These are phyloP conservation scores for Drosophila orena DNA, from an alignment of 1,140 invertebrate genomes.

Conservation along the genomic window DNA sequence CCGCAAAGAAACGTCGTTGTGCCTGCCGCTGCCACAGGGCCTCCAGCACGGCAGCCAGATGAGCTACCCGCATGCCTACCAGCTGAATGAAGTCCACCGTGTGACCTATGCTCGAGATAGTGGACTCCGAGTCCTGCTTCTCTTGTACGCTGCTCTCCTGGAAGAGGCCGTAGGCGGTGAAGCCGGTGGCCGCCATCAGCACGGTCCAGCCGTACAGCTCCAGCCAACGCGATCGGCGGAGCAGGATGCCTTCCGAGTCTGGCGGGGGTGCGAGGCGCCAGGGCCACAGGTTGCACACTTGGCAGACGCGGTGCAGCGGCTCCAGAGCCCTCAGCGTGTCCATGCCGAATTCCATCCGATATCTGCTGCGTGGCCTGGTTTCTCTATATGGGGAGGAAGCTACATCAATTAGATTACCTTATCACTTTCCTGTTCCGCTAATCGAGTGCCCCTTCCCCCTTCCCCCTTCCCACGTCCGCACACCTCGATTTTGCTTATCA, in stretches of 20 bases:
- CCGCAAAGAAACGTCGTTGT: conserved; percentile 42
- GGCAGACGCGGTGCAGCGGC: conserved; percentile 50
- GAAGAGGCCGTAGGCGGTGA: conserved; percentile 61
- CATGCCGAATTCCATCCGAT: conserved; percentile 31
- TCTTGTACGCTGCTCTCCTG: conserved; percentile 21
- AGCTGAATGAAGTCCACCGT: conserved; percentile 79
- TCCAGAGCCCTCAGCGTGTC: conserved; percentile 56
- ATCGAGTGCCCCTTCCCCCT: background rate
- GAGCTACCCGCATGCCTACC: conserved; percentile 74
- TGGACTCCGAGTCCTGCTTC: background rate
- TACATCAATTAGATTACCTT: conserved; percentile 13
- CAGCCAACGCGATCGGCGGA: conserved; percentile 49
- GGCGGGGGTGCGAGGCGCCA: conserved; percentile 37
- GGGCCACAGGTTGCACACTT: conserved; percentile 59
- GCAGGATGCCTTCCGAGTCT: conserved; percentile 12
- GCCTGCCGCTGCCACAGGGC: conserved; percentile 49
- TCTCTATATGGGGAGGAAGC: conserved; percentile 7
- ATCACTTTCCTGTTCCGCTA: conserved; percentile 2
- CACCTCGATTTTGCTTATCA: background rate
- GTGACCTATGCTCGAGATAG: conserved; percentile 58
- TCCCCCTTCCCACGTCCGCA: background rate
- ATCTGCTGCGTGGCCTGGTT: background rate
- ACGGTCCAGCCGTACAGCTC: conserved; percentile 60
- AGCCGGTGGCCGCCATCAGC: conserved; percentile 23
- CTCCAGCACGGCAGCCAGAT: conserved; percentile 61